Base-by-base conservation (phyloP, 2,888 invertebrate genomes). In the Mamestra brassicae region DNA sequence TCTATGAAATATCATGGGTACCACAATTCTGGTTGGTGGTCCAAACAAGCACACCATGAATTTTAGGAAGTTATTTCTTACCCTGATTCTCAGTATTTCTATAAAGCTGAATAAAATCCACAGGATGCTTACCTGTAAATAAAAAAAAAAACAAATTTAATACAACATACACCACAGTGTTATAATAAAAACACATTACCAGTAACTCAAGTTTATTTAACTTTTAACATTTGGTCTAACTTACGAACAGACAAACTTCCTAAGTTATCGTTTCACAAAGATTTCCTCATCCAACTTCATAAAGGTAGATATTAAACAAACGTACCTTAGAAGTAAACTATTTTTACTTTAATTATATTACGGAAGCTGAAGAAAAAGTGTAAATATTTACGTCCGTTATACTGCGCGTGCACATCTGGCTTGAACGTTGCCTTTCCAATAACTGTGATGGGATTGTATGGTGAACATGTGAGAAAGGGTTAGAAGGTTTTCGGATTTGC, bases 331-430 rank as follows among this genome's bases (percentile, higher is more conserved):
- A 89, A 82, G 74, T 79, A 89, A 86, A 87, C 85, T 88, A 88
- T 88, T 90, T 92, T 90, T 88, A 80, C 74, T 87, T 82, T 85
- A 86, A 91, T 92, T 90, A 90, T 80, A 76, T 85, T 81, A 82
- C 92, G 95, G 95, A 95, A 95, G 93, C 89, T 87, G 86, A 88
- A 89, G 88, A 91, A 91, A 91, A 92, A 91, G 88, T 85, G 90
- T 93, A 95, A 95, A 95, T 93, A 94, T 94, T 94, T 93, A 94
- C 91, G 89, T 89, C 89, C 89, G 89, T 80, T 88, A 89, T 89
- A 69, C 38, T 80, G 57, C 74, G 68, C 78, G 76, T 77, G 88
- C 74, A 76, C 91, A 91, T 90, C 88, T 91, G 91, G 89, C 79
- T 78, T 80, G 75, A 77, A 84, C 80, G 79, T 82, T 81, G 74